phyloP scores from a whole-genome alignment of 1,140 invertebrate species.

The Rhyzopertha dominica region DNA sequence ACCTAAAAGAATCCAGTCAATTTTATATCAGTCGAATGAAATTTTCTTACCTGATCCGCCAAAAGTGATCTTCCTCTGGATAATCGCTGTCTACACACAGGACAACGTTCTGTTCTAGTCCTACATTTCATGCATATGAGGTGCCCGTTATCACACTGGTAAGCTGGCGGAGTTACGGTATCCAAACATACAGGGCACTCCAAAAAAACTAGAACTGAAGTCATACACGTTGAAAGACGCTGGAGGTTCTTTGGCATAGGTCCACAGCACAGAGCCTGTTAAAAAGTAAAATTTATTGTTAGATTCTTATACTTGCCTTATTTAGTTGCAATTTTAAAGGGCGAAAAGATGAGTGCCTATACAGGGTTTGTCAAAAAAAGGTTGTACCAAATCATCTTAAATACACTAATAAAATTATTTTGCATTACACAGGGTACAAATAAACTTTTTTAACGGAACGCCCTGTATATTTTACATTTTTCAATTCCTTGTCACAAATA shows the following conservation, averaged over 20 bases:
- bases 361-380: too few species aligned
- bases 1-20: slow-evolving; percentile 34
- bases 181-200: slow-evolving; percentile 62
- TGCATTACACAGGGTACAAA: too few species aligned
- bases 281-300: slow-evolving; percentile 8
- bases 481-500: too few species aligned
- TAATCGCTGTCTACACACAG: slow-evolving; percentile 54
- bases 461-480: too few species aligned
- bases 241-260: slow-evolving; percentile 51
- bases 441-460: too few species aligned
- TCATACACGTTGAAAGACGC: slow-evolving; percentile 48
- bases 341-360: too few species aligned
- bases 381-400: too few species aligned
- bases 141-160: slow-evolving; percentile 64
- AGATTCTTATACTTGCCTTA: too few species aligned
- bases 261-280: slow-evolving; percentile 49
- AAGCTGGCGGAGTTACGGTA: slow-evolving; percentile 56
- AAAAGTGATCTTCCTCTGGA: slow-evolving; percentile 52
- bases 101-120: slow-evolving; percentile 54
- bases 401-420: too few species aligned
- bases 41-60: slow-evolving; percentile 49
- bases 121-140: slow-evolving; percentile 58
- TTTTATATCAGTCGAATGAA: not conserved
- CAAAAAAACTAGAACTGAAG: slow-evolving; percentile 50
- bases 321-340: too few species aligned